phyloP scores from a whole-genome alignment of 2,113 vertebrate species.

The Sarotherodon lohbergeri region DNA sequence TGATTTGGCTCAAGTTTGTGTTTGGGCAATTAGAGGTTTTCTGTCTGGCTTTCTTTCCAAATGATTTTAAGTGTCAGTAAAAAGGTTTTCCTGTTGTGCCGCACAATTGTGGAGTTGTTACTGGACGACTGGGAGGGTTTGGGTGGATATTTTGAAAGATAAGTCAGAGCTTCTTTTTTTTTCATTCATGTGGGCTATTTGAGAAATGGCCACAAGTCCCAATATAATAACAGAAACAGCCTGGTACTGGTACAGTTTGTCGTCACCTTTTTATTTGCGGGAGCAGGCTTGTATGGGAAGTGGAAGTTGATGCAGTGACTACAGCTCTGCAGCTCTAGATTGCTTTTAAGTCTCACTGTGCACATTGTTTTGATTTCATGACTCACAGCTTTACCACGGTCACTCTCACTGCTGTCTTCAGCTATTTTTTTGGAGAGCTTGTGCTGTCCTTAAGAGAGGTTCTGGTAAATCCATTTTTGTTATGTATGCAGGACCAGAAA shows the following conservation, averaged over 20 bases:
- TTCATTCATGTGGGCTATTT: not conserved
- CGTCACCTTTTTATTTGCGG: not conserved
- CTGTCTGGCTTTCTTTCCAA: not conserved
- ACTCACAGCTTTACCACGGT: not conserved
- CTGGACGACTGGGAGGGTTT: not conserved
- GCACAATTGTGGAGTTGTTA: not conserved
- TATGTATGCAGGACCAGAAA: not conserved
- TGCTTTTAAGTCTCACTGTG: not conserved
- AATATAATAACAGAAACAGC: not conserved
- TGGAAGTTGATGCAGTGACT: not conserved
- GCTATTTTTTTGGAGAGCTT: not conserved
- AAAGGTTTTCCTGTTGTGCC: not conserved
- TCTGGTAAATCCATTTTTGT: not conserved
- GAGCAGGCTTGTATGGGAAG: not conserved
- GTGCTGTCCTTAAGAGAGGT: not conserved
- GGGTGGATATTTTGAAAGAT: not conserved
- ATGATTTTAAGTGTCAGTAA: not conserved
- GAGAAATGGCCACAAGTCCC: not conserved
- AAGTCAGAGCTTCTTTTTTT: not conserved
- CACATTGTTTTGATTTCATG: not conserved
- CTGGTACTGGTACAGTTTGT: not conserved
- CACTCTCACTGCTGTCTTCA: not conserved
- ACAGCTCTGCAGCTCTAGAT: not conserved
- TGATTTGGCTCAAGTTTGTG: not conserved
- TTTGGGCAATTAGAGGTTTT: not conserved